Base-by-base conservation (phyloP, 2,113 vertebrate species). In the Plecturocebus donacophilus region DNA sequence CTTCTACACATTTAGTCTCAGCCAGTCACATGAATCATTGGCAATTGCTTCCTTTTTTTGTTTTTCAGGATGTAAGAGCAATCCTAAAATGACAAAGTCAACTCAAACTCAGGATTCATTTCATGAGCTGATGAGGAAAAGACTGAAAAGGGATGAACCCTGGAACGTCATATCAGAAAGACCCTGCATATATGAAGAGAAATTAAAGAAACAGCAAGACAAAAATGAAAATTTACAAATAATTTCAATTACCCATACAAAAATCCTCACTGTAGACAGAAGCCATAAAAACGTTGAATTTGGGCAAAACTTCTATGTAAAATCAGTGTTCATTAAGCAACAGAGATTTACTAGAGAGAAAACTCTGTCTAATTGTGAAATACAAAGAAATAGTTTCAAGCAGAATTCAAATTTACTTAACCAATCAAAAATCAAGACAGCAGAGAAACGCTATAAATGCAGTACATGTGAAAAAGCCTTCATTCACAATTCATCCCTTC, bases 381-480 rank as follows among this genome's bases (percentile, higher is more conserved):
- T 95, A 85, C 98, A 98, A 89, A 97, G 96, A 73, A 98, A 96
- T 71, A 91, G 89, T 79, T 98, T 98, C 79, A 97, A 97, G 47
- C 92, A 98, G 70, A 97, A 97, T 75, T 97, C 97, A 80, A 94
- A 94, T 95, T 95, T 96, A 88, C 95, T 90, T 89, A 95, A 88
- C 49, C 98, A 98, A 77, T 80, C 95, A 84, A 98, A 98, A 89
- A 82, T 94, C 64, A 98, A 96, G 73, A 94, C 25, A 77, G 49
- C 77, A 77, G 97, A 96, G 35, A 97, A 97, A 77, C 83, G 82
- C 35, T 95, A 96, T 81, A 97, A 95, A 93, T 97, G 97, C 81
- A 90, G 61, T n/a, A 54, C 23, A 64, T 97, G 96, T 95, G 97
- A 95, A 68, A 97, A 97, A 95, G 82, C 92, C 23, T 97, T 97